phyloP scores from a whole-genome alignment of 2,797 vertebrate species.

The Pogonophryne albipinna region DNA sequence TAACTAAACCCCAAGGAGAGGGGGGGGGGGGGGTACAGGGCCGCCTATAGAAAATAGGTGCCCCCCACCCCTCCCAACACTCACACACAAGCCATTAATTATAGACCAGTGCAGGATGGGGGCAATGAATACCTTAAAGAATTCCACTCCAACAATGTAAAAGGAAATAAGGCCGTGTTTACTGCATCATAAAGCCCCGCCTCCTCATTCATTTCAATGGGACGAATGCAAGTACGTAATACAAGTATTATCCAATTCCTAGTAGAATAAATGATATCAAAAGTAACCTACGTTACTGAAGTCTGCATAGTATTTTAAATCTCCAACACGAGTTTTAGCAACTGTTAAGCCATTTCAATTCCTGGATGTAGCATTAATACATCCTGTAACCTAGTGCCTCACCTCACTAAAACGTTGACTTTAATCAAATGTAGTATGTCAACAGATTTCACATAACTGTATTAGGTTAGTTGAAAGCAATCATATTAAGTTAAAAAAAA shows the following conservation, averaged over 20 bases:
- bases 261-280: neutral
- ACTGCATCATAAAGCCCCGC: neutral
- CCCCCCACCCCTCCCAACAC: constrained; percentile 8
- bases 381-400: neutral
- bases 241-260: neutral
- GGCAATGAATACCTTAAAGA: constrained; percentile 18
- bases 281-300: neutral
- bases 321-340: neutral
- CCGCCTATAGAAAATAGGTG: constrained; percentile 33
- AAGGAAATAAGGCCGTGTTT: constrained; percentile 12
- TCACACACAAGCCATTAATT: constrained; percentile 46
- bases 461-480: too few relatives aligned
- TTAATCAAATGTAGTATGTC: too few relatives aligned
- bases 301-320: neutral
- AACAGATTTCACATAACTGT: too few relatives aligned
- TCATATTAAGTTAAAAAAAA: too few relatives aligned
- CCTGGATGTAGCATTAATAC: neutral
- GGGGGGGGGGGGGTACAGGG: neutral
- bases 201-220: constrained; percentile 2
- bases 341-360: neutral
- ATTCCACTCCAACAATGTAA: constrained; percentile 45
- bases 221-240: neutral
- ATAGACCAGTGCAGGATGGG: constrained; percentile 40
- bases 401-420: too few relatives aligned
- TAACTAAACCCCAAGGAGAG: constrained; percentile 53